Evolutionary conservation across 2,888 invertebrate genomes (phyloP), one percentile per base, ranked within the genome.

Genomic region (Noctuana brunneofusca): DNA sequence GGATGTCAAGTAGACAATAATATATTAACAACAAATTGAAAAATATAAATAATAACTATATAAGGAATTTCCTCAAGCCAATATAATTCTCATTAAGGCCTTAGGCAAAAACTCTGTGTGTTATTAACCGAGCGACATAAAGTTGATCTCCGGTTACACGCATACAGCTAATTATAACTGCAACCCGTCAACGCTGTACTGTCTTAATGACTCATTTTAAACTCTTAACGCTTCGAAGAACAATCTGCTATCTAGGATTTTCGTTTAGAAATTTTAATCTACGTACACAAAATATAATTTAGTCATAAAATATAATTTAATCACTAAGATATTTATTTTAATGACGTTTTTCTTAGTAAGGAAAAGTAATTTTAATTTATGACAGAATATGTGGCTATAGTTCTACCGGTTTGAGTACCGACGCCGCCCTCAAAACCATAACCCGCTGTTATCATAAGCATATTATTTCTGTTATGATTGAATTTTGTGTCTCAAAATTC

Each of bases 71-170:
- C 52, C 58, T 49, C 41, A 30, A 58, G 27, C 3, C 12, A 58
- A 38, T 49, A 58, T 41, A 50, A 41, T 20, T 27, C 56, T 16
- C 35, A 12, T 41, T 50, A n/a, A n/a, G 30, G 50, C 41, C 50
- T 12, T 50, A 35, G 38, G 41, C 50, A 41, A 59, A 43, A 59
- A 59, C 43, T 43, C 43, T 43, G 14, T 1, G 48, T 53, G 43
- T 49, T 43, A 53, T 27, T 24, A 58, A 41, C 41, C 18, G 20
- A 52, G 20, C 5, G 12, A 46, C 27, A 27, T 49, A 27, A 46
- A 52, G 52, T 58, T 12, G 52, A 46, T 59, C 53, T 53, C 53
- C 53, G 59, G 53, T 35, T 53, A 53, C 53, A 46, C 20, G 53
- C 20, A 22, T 46, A 52, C 38, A 11, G 27, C 24, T 50, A 38